Evolutionary conservation across 2,797 vertebrate genomes (phyloP).

Genomic region (Kryptopterus vitreolus): DNA sequence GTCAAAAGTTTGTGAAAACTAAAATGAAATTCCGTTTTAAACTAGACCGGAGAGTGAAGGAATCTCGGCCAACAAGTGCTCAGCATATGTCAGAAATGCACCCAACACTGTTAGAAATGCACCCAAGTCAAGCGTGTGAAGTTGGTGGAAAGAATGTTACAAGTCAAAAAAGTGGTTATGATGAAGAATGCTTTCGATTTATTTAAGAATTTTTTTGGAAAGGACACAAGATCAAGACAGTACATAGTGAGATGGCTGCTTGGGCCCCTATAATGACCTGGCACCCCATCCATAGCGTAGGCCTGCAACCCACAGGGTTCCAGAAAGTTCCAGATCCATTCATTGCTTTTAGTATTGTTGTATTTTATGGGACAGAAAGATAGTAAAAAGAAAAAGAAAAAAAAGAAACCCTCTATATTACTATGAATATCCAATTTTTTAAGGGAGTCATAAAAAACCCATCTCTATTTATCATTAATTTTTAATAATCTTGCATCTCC

Average conservation of each 20-base stretch:
- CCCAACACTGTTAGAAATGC: not conserved
- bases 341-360: not conserved
- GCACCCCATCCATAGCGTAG: not conserved
- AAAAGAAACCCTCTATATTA: not conserved
- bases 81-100: not conserved
- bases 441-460: not conserved
- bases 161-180: not conserved
- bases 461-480: not conserved
- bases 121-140: not conserved
- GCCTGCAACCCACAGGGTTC: not conserved
- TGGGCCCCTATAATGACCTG: not conserved
- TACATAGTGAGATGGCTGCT: not conserved
- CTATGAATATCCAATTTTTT: not conserved
- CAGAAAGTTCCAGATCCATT: not conserved
- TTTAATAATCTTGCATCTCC: not conserved
- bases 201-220: too few species aligned
- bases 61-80: not conserved
- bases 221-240: not conserved
- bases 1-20: not conserved
- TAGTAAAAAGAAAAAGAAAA: not conserved
- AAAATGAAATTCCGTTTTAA: constrained; percentile 6
- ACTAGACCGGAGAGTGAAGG: not conserved
- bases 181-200: not conserved
- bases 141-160: not conserved
- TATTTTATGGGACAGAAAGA: not conserved